These are phyloP conservation scores for Homarus americanus DNA, from an alignment of 1,140 invertebrate genomes.

Conservation along the genomic window DNA sequence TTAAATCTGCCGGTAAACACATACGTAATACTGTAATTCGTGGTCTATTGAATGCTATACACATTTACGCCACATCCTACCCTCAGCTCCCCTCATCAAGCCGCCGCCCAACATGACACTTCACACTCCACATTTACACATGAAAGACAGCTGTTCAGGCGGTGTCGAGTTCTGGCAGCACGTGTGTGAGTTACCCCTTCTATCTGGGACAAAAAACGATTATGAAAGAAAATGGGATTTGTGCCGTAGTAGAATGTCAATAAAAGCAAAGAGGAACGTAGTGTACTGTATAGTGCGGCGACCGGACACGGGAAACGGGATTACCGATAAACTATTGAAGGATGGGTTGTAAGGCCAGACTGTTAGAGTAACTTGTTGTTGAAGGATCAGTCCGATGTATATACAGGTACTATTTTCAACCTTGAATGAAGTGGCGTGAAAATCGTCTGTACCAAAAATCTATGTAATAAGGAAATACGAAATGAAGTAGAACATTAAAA, in stretches of 20 bases:
- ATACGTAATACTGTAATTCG: background rate
- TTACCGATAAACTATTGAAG: conserved; percentile 14
- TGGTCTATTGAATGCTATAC: conserved; percentile 38
- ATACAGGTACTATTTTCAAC: no score
- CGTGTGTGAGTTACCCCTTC: conserved; percentile 57
- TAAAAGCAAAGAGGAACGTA: conserved; percentile 29
- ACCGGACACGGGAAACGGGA: conserved; percentile 25
- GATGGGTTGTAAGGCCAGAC: background rate
- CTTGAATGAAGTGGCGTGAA: no score
- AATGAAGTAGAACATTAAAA: no score
- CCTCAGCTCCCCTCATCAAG: conserved; percentile 1
- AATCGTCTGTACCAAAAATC: no score
- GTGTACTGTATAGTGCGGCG: conserved; percentile 13
- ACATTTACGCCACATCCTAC: background rate
- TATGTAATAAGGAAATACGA: no score
- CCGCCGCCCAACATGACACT: conserved; percentile 36
- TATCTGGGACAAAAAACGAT: conserved; percentile 41
- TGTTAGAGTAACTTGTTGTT: background rate
- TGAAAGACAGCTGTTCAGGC: conserved; percentile 66
- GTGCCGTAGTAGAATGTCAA: conserved; percentile 36
- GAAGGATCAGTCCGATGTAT: no score
- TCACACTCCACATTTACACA: conserved; percentile 60
- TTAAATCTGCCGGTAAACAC: no score
- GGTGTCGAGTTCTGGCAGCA: conserved; percentile 61
- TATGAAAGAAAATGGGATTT: conserved; percentile 68